Evolutionary conservation across 2,797 vertebrate genomes (phyloP), one percentile per base, ranked within the genome.

Genomic region (Gorsachius magnificus): DNA sequence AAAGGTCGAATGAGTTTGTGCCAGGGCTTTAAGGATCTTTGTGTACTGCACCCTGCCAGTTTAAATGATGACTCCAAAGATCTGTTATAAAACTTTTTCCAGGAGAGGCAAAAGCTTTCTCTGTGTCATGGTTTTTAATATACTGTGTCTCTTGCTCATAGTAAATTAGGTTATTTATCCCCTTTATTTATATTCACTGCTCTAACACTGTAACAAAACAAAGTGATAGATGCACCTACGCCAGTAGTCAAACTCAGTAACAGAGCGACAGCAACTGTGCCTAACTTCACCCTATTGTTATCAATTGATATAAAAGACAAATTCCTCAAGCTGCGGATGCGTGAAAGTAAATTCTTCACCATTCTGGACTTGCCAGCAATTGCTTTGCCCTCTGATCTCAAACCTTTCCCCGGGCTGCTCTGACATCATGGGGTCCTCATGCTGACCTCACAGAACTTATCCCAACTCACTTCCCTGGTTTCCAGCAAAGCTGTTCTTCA

Each of bases 101-200:
- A 93, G 76, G 46, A 94, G 91, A 93, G 70, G 51, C 4, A 0
- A 93, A 93, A 93, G 87, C 93, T 96, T 94, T 95, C 69, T 77
- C 36, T 18, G 21, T 92, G 83, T 74, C 83, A 58, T 75, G 26
- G 20, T 84, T 94, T 94, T 91, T 96, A 95, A 96, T 92, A 95
- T 72, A 96, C 84, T 83, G 54, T 36, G 50, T 81, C 65, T 91
- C 87, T 76, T 69, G 70, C 65, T 87, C 36, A 50, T 29, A 77
- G 83, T 86, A 92, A 96, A 95, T 96, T 80, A 93, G 81, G 92
- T 89, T 96, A 94, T 97, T 96, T 96, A 92, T 96, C 90, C 83
- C 69, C n/a, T 94, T 96, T 95, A 89, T 91, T 92, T 91, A 96
- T 95, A 92, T 89, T 81, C 68, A 68, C 41, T 94, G 54, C 51